Percentiles rank a stretch among this genome's conserved stretches.
These are phyloP conservation scores for Drosophila basisetae DNA, from an alignment of 2,888 invertebrate genomes.

Conservation along the genomic window DNA sequence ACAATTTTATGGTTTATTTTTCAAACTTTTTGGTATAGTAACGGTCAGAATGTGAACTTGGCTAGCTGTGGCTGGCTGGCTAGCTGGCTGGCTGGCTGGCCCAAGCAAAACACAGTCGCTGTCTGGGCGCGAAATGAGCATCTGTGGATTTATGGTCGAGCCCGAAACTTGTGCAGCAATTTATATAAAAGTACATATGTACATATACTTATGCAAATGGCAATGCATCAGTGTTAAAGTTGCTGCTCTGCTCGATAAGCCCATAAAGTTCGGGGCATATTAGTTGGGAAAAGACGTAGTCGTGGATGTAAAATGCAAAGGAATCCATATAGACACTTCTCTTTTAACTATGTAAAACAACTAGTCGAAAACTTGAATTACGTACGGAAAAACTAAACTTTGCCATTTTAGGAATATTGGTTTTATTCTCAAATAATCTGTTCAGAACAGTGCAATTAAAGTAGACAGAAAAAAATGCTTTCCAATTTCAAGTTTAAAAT, in stretches of 20 bases:
- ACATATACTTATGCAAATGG: constrained; percentile 18
- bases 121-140: constrained; percentile 40
- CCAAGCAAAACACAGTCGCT: constrained; percentile 34
- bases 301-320: background rate
- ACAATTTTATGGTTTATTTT: constrained; percentile 14
- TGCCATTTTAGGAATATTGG: background rate
- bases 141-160: constrained; percentile 51
- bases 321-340: background rate
- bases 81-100: constrained; percentile 36
- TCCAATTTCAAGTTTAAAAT: background rate
- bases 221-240: constrained; percentile 47
- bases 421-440: background rate
- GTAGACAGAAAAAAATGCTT: background rate
- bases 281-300: background rate
- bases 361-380: background rate
- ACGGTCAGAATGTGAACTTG: constrained; percentile 37
- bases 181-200: constrained; percentile 7
- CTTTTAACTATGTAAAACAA: background rate
- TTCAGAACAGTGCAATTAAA: background rate
- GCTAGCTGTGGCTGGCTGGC: constrained; percentile 3
- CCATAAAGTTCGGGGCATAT: background rate
- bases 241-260: background rate
- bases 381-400: background rate
- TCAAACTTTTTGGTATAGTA: constrained; percentile 9
- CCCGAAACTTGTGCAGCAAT: constrained; percentile 20